Percentiles rank a stretch among this genome's conserved stretches.
These are phyloP conservation scores for Enhydra lutris DNA, from an alignment of 2,113 vertebrate species.

Conservation along the genomic window DNA sequence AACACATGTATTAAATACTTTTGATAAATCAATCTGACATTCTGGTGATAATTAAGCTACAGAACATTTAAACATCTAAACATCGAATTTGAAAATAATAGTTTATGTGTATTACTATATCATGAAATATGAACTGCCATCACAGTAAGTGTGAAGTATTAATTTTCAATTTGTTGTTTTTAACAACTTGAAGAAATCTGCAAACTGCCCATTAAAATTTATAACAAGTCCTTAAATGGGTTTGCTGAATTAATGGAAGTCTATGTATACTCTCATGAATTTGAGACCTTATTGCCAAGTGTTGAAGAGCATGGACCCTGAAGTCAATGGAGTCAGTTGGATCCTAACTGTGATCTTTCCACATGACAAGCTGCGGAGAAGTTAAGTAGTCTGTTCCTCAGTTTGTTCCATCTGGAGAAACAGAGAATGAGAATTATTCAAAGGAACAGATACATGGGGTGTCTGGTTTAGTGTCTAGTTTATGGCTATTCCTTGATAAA, in stretches of 20 bases:
- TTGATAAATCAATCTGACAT: background rate
- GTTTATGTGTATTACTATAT: background rate
- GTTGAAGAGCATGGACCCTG: background rate
- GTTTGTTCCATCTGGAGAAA: background rate
- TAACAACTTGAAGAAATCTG: background rate
- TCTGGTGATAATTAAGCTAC: background rate
- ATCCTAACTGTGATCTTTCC: background rate
- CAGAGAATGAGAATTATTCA: background rate
- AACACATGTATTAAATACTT: background rate
- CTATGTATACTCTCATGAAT: background rate
- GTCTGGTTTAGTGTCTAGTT: background rate
- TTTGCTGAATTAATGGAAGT: background rate
- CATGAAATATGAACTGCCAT: background rate
- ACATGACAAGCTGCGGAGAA: background rate
- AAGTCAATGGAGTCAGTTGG: background rate
- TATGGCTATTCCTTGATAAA: background rate
- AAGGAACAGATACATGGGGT: background rate
- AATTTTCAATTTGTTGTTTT: background rate
- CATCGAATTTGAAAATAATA: background rate
- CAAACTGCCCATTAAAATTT: background rate
- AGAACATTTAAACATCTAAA: background rate
- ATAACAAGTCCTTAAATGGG: background rate
- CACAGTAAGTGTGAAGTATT: background rate
- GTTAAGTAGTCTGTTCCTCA: background rate
- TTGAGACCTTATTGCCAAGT: background rate